These are phyloP conservation scores for Cavia porcellus DNA, from an alignment of 2,113 vertebrate species.

Conservation along the genomic window DNA sequence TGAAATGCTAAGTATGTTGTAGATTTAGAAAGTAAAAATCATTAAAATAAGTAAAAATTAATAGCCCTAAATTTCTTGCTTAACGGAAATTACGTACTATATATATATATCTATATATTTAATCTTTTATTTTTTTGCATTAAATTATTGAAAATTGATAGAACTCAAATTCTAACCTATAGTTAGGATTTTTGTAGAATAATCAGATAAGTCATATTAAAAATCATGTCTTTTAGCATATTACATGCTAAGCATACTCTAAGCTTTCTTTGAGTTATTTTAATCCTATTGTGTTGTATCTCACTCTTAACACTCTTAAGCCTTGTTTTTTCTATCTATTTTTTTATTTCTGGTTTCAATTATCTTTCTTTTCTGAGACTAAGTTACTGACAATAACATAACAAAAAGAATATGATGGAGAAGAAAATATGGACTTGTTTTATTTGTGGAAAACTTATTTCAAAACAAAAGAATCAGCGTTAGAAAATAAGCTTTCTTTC, in stretches of 20 bases:
- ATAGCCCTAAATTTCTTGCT: not conserved
- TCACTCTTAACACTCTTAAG: not conserved
- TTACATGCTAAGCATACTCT: not conserved
- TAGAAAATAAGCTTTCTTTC: constrained; percentile 56
- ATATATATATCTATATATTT: constrained; percentile 52
- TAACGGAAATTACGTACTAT: not conserved
- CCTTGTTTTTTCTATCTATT: not conserved
- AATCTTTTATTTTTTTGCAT: constrained; percentile 18
- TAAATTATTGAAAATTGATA: not conserved
- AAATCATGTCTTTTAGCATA: not conserved
- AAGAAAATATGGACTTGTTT: constrained; percentile 34
- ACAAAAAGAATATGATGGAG: not conserved
- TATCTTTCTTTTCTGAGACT: not conserved
- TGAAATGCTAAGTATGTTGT: constrained; percentile 32
- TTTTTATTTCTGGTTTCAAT: not conserved
- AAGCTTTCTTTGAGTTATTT: constrained; percentile 14
- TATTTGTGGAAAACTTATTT: constrained; percentile 34
- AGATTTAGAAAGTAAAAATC: constrained; percentile 59
- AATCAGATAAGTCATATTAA: constrained; percentile 13
- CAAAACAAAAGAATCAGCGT: constrained; percentile 8
- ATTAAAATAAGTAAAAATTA: constrained; percentile 51
- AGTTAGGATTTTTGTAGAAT: constrained; percentile 15
- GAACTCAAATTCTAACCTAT: constrained; percentile 21
- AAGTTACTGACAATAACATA: not conserved
- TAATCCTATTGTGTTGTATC: not conserved